Base-by-base conservation (phyloP, 2,888 invertebrate species). In the Zaprionus bogoriensis region DNA sequence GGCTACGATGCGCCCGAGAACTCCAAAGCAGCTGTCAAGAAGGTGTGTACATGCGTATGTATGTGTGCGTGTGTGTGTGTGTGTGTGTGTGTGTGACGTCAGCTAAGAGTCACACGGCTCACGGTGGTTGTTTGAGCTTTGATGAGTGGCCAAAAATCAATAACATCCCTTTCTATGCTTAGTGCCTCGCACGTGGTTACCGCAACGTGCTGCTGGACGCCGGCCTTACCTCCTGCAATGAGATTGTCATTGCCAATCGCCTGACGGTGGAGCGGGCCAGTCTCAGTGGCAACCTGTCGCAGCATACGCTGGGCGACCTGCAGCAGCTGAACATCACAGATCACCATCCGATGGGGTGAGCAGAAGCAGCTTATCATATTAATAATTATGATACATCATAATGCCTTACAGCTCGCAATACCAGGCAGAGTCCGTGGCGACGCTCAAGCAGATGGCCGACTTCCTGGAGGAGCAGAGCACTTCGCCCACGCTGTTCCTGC, bases 1-100 rank as follows among this genome's bases (percentile, higher is more conserved):
- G 89, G 89, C 28, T 91, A 90, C 71, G 91, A 91, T 83, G 90
- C 90, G 17, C 91, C 91, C 1, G 91, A 91, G 67, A 91, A 91
- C 57, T 90, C 91, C 2, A 87, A 85, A 74, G 89, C 90, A 38
- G 90, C 91, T 30, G 79, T 91, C 20, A 90, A 89, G 80, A 90
- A 91, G 81, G 91, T 90, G 74, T n/a, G n/a, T n/a, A n/a, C n/a
- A n/a, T n/a, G n/a, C n/a, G n/a, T 9, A 47, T 38, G 45, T 52
- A 51, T 52, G 53, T 67, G 64, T 9, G 53, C 30, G 45, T 52
- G 53, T 52, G 53, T 67, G 64, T 9, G 53, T 38, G 45, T 52
- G 53, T 52, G 53, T 67, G 64, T 9, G 53, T 38, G 45, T 52
- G 53, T 52, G 53, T 67, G 64, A 71, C 74, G 58, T 67, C 74